Base-by-base conservation (phyloP, 2,888 invertebrate genomes). In the Lasioglossum lativentre region DNA sequence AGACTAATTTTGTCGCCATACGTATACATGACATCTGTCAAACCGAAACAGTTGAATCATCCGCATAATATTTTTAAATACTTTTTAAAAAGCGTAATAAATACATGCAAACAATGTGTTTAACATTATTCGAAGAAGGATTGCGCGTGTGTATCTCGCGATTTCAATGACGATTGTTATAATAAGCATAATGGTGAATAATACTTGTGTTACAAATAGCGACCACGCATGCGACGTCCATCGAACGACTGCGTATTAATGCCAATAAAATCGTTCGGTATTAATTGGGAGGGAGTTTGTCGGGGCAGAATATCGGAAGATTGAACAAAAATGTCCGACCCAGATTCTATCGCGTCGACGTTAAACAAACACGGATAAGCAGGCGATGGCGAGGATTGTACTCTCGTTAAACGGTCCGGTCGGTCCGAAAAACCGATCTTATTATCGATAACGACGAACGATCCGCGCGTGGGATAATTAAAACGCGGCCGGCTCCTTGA, bases 401-500 rank as follows among this genome's bases (percentile, higher is more conserved):
- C 27, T 66, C 14, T 4, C n/a, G 68, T 76, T 68, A 38, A 40
- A 34, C 14, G 19, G 10, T 10, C 34, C 14, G 19, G 10, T 10
- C 45, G 38, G 23, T 19, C 77, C 38, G 38, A 47, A 81, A 63
- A 34, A 66, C 38, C 63, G 40, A 52, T 34, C 42, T 30, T 73
- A 42, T 81, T 80, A 73, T 56, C 70, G 80, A 76, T 66, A 52
- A 73, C 34, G 52, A 52, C 30, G n/a, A 27, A 19, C 80, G 80
- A 45, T 59, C 38, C 14, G 19, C 63, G 12, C n/a, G 14, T 4
- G 38, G 30, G 23, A 47, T 73, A 81, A 81, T 81, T 68, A 47
- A 68, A 75, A 75, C 30, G 30, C 47, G n/a, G 27, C 23, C 16
- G n/a, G 47, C 19, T n/a, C 30, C 70, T 40, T n/a, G 14, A 40